A percentile compares a stretch with the other conserved stretches of the same genome.
phyloP scores from a whole-genome alignment of 2,888 invertebrate species.

The Leptopilina myrica region DNA sequence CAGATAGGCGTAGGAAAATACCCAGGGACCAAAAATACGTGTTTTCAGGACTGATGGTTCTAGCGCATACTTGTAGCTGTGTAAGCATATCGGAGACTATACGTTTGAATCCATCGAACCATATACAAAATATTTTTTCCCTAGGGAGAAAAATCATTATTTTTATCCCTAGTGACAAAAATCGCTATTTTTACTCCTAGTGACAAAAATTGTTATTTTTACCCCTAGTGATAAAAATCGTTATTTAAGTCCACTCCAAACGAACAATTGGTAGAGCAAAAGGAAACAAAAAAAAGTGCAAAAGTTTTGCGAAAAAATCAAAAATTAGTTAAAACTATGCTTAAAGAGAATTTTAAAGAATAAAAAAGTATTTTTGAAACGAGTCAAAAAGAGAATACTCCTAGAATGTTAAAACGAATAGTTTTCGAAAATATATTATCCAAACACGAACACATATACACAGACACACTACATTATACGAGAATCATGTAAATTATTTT shows the following conservation, averaged over 20 bases:
- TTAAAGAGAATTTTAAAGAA: background rate
- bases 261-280: no score
- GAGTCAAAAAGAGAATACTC: conserved; percentile 37
- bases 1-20: conserved; percentile 62
- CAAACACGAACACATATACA: conserved; percentile 30
- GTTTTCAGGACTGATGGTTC: conserved; percentile 73
- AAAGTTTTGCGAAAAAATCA: background rate
- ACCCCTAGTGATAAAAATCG: background rate
- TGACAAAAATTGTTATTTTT: background rate
- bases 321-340: conserved; percentile 17
- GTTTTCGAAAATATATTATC: conserved; percentile 45
- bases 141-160: background rate
- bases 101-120: conserved; percentile 54
- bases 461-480: conserved; percentile 53
- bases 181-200: background rate
- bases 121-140: background rate
- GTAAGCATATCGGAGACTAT: conserved; percentile 61
- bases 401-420: conserved; percentile 44
- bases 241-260: no score
- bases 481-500: conserved; percentile 68
- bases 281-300: no score
- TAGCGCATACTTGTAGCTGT: conserved; percentile 72
- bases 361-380: conserved; percentile 26
- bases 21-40: conserved; percentile 72
- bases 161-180: background rate